Conservation (phyloP, 64 coral and sea anemone species). For the Trachythela sp. region DNA sequence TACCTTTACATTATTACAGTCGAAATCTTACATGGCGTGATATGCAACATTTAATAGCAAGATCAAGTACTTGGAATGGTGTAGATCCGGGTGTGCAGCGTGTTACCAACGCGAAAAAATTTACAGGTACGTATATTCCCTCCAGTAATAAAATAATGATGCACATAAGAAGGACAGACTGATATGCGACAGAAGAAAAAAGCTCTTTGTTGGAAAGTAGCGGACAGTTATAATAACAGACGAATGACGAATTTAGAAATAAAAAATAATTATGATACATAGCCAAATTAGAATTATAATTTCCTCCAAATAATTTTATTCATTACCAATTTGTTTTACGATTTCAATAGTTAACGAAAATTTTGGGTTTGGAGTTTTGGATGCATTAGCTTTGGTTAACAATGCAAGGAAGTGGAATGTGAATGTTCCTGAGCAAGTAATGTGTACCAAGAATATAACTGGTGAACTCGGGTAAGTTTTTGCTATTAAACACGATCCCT, state of each 20-base stretch:
- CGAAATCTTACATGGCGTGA: not conserved
- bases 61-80: not conserved
- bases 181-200: no score
- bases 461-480: not conserved
- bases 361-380: conserved; percentile 20
- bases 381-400: not conserved
- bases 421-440: not conserved
- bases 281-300: no score
- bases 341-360: conserved; percentile 30
- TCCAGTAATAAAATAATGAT: no score
- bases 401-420: not conserved
- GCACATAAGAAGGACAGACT: no score
- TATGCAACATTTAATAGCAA: not conserved
- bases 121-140: no score
- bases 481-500: not conserved
- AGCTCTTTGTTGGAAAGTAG: no score
- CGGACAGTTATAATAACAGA: no score
- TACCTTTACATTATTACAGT: no score
- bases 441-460: not conserved
- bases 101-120: not conserved
- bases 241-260: no score
- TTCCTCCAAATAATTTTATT: no score
- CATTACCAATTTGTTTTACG: no score
- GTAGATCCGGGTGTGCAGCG: not conserved
- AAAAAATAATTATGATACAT: no score